A percentile compares a stretch with the other conserved stretches of the same genome.
phyloP scores from a whole-genome alignment of 1,140 invertebrate species.

The Leptoteleia sp. region DNA sequence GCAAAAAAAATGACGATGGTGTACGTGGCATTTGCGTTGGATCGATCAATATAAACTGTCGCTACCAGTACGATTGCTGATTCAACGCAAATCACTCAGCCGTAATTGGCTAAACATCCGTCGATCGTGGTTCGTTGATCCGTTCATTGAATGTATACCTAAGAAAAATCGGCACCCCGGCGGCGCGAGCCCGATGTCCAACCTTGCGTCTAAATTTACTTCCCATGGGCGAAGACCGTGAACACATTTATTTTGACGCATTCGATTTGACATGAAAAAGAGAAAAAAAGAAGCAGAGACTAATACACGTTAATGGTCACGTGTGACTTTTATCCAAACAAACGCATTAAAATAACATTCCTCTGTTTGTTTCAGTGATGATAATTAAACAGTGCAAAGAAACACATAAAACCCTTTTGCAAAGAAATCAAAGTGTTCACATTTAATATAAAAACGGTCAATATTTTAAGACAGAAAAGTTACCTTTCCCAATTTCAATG shows the following conservation, averaged over 20 bases:
- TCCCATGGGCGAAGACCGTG: conserved; percentile 11
- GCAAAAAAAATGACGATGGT: not conserved
- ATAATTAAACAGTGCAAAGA: too few species aligned
- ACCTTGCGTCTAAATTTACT: conserved; percentile 38
- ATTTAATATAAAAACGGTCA: too few species aligned
- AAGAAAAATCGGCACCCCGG: conserved; percentile 1
- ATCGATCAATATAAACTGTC: conserved; percentile 3
- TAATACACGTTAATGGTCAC: not conserved
- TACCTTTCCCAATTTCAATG: too few species aligned
- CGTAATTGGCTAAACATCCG: conserved; percentile 16
- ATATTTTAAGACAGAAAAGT: too few species aligned
- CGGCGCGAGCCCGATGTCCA: conserved; percentile 6
- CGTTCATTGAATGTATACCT: not conserved
- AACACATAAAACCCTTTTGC: too few species aligned
- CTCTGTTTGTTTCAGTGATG: not conserved
- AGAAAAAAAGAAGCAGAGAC: not conserved
- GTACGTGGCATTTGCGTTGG: not conserved
- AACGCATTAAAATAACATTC: conserved; percentile 2
- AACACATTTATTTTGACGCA: conserved; percentile 19
- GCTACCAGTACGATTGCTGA: conserved; percentile 1
- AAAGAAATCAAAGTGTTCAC: too few species aligned
- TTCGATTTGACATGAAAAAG: conserved; percentile 5
- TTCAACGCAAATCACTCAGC: conserved; percentile 28
- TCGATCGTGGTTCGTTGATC: conserved; percentile 30
- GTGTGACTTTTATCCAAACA: not conserved